phyloP scores from a whole-genome alignment of 37 sponge, comb jelly and placozoan species.

The Halisarca cf. caerulea region DNA sequence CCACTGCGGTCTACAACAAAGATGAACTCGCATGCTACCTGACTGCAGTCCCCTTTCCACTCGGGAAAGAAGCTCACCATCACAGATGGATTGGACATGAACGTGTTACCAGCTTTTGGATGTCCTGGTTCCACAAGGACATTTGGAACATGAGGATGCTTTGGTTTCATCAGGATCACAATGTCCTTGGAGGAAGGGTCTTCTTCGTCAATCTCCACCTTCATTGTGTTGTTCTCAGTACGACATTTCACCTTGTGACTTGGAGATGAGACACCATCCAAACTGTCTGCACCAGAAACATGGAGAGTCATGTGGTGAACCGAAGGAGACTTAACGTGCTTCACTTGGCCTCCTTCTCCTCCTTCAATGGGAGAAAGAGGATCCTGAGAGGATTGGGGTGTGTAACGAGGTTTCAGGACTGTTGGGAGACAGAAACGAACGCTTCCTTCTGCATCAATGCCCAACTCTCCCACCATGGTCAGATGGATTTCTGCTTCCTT shows the following conservation, averaged over 20 bases:
- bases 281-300: constrained; percentile 3
- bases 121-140: constrained; percentile 40
- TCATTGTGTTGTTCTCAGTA: neutral
- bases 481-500: constrained; percentile 51
- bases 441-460: constrained; percentile 42
- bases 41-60: constrained; percentile 1
- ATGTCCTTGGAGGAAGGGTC: constrained; percentile 42
- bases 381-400: constrained; percentile 27
- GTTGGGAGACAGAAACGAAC: constrained; percentile 51
- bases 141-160: constrained; percentile 33
- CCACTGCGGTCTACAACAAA: constrained; percentile 81
- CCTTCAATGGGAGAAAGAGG: constrained; percentile 29
- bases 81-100: constrained; percentile 47
- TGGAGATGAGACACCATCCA: constrained; percentile 53
- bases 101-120: neutral
- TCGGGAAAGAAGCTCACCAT: constrained; percentile 75
- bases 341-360: constrained; percentile 11
- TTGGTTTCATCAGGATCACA: constrained; percentile 47
- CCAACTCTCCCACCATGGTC: constrained; percentile 53
- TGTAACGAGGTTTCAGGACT: constrained; percentile 52
- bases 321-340: constrained; percentile 29
- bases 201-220: neutral
- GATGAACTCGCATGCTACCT: constrained; percentile 67
- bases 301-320: constrained; percentile 37
- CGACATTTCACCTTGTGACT: constrained; percentile 42